Evolutionary conservation across 2,888 invertebrate genomes (phyloP).

Genomic region (Sesia apiformis): DNA sequence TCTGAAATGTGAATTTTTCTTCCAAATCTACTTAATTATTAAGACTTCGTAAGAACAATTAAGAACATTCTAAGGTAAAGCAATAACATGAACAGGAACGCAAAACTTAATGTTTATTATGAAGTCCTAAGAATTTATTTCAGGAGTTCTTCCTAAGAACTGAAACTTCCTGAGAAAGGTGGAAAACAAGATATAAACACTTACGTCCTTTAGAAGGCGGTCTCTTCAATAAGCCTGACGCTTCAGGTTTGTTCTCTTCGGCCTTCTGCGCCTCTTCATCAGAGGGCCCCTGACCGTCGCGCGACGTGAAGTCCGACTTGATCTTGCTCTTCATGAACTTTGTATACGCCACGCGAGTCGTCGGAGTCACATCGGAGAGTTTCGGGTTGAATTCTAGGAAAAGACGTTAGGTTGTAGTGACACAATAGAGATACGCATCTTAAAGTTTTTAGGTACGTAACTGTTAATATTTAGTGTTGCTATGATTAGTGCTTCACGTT

Average conservation of each 20-base stretch:
- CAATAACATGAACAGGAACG: too few species aligned
- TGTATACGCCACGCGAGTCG: slow-evolving; percentile 88
- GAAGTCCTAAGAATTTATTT: too few species aligned
- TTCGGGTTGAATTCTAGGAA: slow-evolving; percentile 86
- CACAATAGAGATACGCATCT: too few species aligned
- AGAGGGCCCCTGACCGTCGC: slow-evolving; percentile 1
- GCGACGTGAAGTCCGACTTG: slow-evolving; percentile 67
- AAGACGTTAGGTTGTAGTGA: neutral
- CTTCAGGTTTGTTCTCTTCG: neutral
- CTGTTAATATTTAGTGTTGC: too few species aligned
- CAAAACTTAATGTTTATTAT: too few species aligned
- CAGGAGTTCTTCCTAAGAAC: too few species aligned
- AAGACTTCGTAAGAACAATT: too few species aligned
- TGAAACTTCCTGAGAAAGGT: too few species aligned
- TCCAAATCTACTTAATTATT: too few species aligned
- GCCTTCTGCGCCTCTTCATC: slow-evolving; percentile 3
- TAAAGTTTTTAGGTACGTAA: too few species aligned
- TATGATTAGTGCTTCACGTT: neutral
- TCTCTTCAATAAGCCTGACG: slow-evolving; percentile 33
- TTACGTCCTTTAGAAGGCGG: slow-evolving; percentile 19
- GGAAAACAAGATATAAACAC: slow-evolving; percentile 4
- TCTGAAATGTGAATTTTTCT: too few species aligned
- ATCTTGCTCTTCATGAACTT: slow-evolving; percentile 89
- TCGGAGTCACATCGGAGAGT: slow-evolving; percentile 81
- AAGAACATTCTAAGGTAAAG: too few species aligned